Evolutionary conservation across 2,113 vertebrate genomes (phyloP), one percentile per base, ranked within the genome.

Genomic region (Coptodon bakossiorum): DNA sequence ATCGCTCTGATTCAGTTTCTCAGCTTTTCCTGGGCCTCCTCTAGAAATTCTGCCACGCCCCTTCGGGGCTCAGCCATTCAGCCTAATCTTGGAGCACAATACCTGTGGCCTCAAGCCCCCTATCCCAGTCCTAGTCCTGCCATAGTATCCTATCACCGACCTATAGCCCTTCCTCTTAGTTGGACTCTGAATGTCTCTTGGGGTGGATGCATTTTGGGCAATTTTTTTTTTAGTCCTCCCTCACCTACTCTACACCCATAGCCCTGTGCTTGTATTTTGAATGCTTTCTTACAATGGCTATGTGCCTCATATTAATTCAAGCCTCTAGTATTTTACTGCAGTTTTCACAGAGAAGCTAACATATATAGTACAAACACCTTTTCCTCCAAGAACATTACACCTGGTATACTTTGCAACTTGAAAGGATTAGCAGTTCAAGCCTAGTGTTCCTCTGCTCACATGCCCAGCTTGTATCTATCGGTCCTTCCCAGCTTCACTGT

Each of bases 101-200:
- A 86, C 83, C 86, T 87, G 34, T 59, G 78, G 83, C 81, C 82
- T 81, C 86, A 57, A 7, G n/a, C 53, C 52, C 61, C 68, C 31
- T 53, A 43, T 89, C 88, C 83, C 36, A 31, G 31, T 84, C 68
- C 52, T 84, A 83, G 45, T 48, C 43, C 50, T 59, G 38, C 82
- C 43, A 45, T 24, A 45, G 36, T 17, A 34, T 13, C 76, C 1
- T 56, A 54, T 29, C 17, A 29, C 85, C 13, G 22, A 90, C 81
- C 63, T 61, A 84, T 43, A 83, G 90, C 85, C 80, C 53, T 11
- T 71, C 48, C 27, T 84, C 36, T 71, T 59, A 63, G 63, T 43
- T 54, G 63, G 86, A 73, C 29, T 88, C 76, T 87, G 89, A 93
- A 93, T 95, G 91, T 91, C 40, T 89, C 4, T 63, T 79, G 73